Conservation (phyloP, 2,888 invertebrate genomes). For the Agrotis puta region DNA sequence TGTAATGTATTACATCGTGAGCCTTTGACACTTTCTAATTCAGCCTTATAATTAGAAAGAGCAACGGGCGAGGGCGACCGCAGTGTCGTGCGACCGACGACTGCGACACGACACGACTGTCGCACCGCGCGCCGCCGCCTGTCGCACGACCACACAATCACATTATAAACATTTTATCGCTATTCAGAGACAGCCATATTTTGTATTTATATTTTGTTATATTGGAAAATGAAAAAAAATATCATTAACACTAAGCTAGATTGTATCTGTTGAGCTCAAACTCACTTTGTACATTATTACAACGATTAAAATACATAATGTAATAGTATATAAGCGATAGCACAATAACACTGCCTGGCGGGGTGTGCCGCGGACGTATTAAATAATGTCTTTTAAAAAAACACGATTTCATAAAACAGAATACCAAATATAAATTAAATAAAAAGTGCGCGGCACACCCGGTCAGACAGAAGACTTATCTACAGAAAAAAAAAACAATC, state of each 20-base stretch:
- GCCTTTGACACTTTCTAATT: constrained; percentile 87
- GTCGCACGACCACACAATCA: constrained; percentile 61
- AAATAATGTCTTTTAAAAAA: constrained; percentile 77
- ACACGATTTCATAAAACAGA: constrained; percentile 68
- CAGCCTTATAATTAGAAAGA: constrained; percentile 91
- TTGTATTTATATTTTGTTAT: constrained; percentile 70
- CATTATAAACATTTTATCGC: constrained; percentile 77
- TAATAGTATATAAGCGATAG: constrained; percentile 81
- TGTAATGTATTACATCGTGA: constrained; percentile 55
- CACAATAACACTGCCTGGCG: constrained; percentile 71
- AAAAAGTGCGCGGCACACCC: constrained; percentile 67
- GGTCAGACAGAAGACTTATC: constrained; percentile 73
- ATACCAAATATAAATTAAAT: constrained; percentile 70
- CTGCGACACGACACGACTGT: constrained; percentile 37
- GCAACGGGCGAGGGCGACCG: constrained; percentile 83
- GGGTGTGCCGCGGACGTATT: constrained; percentile 65
- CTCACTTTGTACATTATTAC: constrained; percentile 90
- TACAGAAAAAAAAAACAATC: constrained; percentile 73
- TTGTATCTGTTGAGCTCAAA: constrained; percentile 88
- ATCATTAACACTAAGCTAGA: constrained; percentile 84
- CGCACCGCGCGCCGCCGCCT: constrained; percentile 59
- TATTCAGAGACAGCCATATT: constrained; percentile 79
- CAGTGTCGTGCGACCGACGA: constrained; percentile 64
- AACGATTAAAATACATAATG: constrained; percentile 84
- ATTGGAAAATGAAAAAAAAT: constrained; percentile 69